Percentiles rank a stretch among this genome's conserved stretches.
Evolutionary conservation across 2,888 invertebrate genomes (phyloP).

Genomic region (Polylopha cassiicola): DNA sequence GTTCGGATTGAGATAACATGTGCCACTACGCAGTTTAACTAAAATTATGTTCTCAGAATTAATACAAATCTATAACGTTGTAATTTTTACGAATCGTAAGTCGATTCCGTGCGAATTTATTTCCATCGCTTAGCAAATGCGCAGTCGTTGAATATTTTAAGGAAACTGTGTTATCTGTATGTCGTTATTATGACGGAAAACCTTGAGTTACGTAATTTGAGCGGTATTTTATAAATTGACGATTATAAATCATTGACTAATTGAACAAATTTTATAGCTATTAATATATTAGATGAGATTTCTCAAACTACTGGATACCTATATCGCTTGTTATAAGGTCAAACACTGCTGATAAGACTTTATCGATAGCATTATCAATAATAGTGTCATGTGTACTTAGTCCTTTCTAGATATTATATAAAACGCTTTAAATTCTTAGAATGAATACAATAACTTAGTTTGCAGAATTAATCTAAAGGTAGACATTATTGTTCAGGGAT

Average conservation of each 20-base stretch:
- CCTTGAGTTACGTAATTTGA: too few species aligned
- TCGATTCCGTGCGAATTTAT: too few species aligned
- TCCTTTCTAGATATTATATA: constrained; percentile 13
- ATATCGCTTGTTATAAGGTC: constrained; percentile 19
- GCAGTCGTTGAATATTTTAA: constrained; percentile 16
- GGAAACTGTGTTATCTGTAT: constrained; percentile 6
- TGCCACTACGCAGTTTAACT: constrained; percentile 61
- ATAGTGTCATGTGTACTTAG: constrained; percentile 13
- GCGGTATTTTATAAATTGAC: too few species aligned
- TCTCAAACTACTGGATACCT: constrained; percentile 4
- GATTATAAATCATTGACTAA: too few species aligned
- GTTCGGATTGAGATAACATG: constrained; percentile 54
- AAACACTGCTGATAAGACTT: constrained; percentile 15
- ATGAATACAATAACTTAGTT: neutral
- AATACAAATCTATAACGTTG: constrained; percentile 18
- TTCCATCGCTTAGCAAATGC: too few species aligned
- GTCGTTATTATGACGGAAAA: constrained; percentile 9
- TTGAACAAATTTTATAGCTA: too few species aligned
- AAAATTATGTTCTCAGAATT: constrained; percentile 47
- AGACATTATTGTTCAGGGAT: too few species aligned
- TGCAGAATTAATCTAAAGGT: neutral
- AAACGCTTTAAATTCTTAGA: neutral
- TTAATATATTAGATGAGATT: too few species aligned
- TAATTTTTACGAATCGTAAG: constrained; percentile 10
- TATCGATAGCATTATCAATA: constrained; percentile 18